Evolutionary conservation across 1,140 invertebrate genomes (phyloP), one percentile per base, ranked within the genome.

Genomic region (Drosophila pseudoobscura): DNA sequence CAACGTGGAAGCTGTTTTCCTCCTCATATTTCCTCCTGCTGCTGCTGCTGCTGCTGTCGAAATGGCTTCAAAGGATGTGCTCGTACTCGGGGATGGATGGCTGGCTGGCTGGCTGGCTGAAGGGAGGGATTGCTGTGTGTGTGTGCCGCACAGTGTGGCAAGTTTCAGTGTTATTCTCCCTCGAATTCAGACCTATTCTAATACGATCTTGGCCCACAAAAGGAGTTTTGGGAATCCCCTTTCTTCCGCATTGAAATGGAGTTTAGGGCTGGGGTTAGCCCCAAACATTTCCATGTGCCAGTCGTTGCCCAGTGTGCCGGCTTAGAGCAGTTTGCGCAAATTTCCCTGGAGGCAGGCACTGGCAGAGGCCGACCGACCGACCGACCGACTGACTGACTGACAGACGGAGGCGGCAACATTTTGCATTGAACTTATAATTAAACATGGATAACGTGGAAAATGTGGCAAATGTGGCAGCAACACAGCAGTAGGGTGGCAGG

Each of bases 381-480:
- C 41, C 0, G 13, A 15, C n/a, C 0, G 13, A 15, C n/a, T 2
- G 51, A 4, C 15, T 15, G 51, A 6, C 31, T 69, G 65, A 69
- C 65, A 44, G 64, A 69, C 66, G 26, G 63, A 35, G 63, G 61
- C 60, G 65, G 78, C 78, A 75, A 64, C 78, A 72, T 87, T 76
- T 49, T 76, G 62, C 73, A 76, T 70, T 62, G 64, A 77, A 78
- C 74, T 87, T 87, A 83, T 87, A 87, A 87, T 87, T 87, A 87
- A 87, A 78, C 82, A 87, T 75, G 78, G 68, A 87, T 78, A 83
- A 76, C 83, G 75, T 87, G 82, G 83, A 80, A 75, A 83, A 74
- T 79, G 80, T 75, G 79, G 80, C 80, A 71, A 84, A 47, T 65
- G 64, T 65, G 59, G 39, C 57, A 58, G 26, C 29, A 64, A 63